These are phyloP conservation scores for Synanthedon formicaeformis DNA, from an alignment of 2,888 invertebrate species.

Conservation along the genomic window DNA sequence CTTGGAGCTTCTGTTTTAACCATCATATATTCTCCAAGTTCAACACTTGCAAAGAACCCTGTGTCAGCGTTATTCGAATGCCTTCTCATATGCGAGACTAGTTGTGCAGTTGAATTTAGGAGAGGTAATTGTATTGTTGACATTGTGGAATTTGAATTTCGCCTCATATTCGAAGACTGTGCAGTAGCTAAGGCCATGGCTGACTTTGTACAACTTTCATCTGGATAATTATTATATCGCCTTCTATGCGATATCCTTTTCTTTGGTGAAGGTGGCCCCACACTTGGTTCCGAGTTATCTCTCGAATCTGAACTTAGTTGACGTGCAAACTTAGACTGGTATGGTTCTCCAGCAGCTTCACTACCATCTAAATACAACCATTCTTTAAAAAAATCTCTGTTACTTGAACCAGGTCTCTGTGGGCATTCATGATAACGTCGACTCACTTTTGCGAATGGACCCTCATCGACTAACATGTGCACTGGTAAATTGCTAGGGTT, in stretches of 20 bases:
- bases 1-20: slow-evolving; percentile 62
- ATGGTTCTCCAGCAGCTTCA: slow-evolving; percentile 55
- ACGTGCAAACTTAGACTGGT: slow-evolving; percentile 64
- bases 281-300: slow-evolving; percentile 63
- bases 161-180: slow-evolving; percentile 64
- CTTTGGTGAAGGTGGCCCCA: slow-evolving; percentile 58
- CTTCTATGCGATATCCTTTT: slow-evolving; percentile 49
- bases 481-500: slow-evolving; percentile 40
- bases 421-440: slow-evolving; percentile 53
- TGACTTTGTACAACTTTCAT: slow-evolving; percentile 62
- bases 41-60: slow-evolving; percentile 68
- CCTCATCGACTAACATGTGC: slow-evolving; percentile 55
- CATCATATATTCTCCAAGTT: slow-evolving; percentile 66
- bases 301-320: slow-evolving; percentile 67
- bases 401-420: slow-evolving; percentile 42
- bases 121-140: slow-evolving; percentile 72
- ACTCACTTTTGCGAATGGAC: slow-evolving; percentile 58
- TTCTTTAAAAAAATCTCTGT: slow-evolving; percentile 58
- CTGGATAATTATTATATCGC: slow-evolving; percentile 54
- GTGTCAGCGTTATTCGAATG: slow-evolving; percentile 75
- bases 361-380: slow-evolving; percentile 55
- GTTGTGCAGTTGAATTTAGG: slow-evolving; percentile 57
- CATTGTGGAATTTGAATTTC: slow-evolving; percentile 74
- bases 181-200: slow-evolving; percentile 59
- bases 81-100: slow-evolving; percentile 66